Base-by-base conservation (phyloP, 2,113 vertebrate genomes). In the Embiotoca jacksoni region DNA sequence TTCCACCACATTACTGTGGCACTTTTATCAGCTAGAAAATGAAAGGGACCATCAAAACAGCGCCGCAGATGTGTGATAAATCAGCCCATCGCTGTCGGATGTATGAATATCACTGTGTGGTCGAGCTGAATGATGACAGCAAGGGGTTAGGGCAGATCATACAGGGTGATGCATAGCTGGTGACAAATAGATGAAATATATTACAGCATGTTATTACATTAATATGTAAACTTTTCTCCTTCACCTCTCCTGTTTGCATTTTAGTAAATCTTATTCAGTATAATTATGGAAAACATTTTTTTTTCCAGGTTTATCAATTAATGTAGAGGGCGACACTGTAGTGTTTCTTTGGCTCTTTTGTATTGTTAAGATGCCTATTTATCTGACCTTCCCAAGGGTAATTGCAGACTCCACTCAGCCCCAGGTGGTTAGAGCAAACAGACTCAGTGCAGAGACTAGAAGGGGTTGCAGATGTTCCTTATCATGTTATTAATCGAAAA, bases 11-110 rank as follows among this genome's bases (percentile, higher is more conserved):
- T 89, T 89, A 87, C 72, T 39, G 61, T 78, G 70, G 81, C 72
- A 50, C 89, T 91, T 91, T 89, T 76, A 88, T 88, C 87, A 85
- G 87, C 47, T 63, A 11, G 36, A 72, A 90, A 91, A 90, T 86
- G 77, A 88, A 83, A 84, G 78, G 56, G 16, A 46, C 54, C 76
- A 64, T 84, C 65, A 86, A 74, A 77, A 90, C 61, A 49, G 7
- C n/a, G 63, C 13, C 4, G 59, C 73, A 83, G 80, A 88, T 67
- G 32, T 81, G 78, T 75, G 66, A 88, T 89, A 82, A 87, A 87
- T 87, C 86, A 82, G 53, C 61, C 33, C 46, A 1, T 68, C 3
- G 1, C 75, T 50, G 78, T 62, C 31, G 59, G 56, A 66, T 64
- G 55, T 63, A 33, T 72, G 58, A 72, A 75, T 81, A 69, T 72